A percentile compares a stretch with the other conserved stretches of the same genome.
phyloP scores from a whole-genome alignment of 2,888 invertebrate species.

The Phaedon cochleariae region DNA sequence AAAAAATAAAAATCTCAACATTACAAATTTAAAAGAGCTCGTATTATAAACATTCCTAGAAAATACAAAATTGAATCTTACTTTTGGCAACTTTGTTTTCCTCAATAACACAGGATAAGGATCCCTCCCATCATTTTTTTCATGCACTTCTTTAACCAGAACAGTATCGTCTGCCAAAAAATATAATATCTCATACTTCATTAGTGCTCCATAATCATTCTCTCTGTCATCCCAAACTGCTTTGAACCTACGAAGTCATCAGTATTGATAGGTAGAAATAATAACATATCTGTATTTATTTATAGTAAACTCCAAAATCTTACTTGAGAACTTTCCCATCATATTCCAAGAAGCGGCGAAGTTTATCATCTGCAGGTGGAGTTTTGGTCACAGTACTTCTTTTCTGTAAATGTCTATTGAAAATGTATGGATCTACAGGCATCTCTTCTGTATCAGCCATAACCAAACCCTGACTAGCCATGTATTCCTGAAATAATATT shows the following conservation, averaged over 20 bases:
- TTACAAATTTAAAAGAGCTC: no score
- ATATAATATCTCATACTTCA: slow-evolving; percentile 77
- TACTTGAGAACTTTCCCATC: slow-evolving; percentile 82
- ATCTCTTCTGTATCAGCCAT: slow-evolving; percentile 73
- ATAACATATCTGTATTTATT: no score
- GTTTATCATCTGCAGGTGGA: slow-evolving; percentile 64
- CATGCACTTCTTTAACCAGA: slow-evolving; percentile 77
- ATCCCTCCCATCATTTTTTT: slow-evolving; percentile 78
- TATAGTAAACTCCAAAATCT: slow-evolving; percentile 46
- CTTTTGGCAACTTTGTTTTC: slow-evolving; percentile 79
- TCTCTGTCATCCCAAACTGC: slow-evolving; percentile 75
- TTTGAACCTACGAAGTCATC: slow-evolving; percentile 65
- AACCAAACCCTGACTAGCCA: slow-evolving; percentile 83
- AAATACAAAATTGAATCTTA: no score
- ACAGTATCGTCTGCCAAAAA: slow-evolving; percentile 85
- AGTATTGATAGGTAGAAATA: no score
- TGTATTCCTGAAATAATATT: slow-evolving; percentile 76
- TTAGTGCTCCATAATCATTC: slow-evolving; percentile 66
- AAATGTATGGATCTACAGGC: slow-evolving; percentile 76
- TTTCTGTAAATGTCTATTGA: slow-evolving; percentile 62
- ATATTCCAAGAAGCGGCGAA: slow-evolving; percentile 77
- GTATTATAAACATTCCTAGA: neutral
- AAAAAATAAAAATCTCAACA: neutral
- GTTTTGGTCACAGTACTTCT: slow-evolving; percentile 52
- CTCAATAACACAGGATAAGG: slow-evolving; percentile 78